A percentile compares a stretch with the other conserved stretches of the same genome.
phyloP scores from a whole-genome alignment of 2,113 vertebrate genomes.

The Symphodus melops region DNA sequence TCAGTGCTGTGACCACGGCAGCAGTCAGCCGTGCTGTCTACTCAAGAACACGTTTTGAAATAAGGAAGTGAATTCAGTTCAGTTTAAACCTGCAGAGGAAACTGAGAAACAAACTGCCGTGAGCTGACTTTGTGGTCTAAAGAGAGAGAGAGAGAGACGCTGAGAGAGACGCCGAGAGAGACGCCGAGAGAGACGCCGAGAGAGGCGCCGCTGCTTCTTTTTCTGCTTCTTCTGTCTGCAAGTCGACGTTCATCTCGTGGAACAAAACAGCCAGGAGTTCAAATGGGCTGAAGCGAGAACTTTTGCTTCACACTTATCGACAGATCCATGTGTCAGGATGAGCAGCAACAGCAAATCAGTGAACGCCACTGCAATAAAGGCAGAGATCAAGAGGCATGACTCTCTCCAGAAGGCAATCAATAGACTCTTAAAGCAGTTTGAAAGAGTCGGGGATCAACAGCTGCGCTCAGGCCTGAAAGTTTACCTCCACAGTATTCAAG shows the following conservation, averaged over 20 bases:
- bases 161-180: too few relatives aligned
- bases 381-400: constrained; percentile 84
- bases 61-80: constrained; percentile 82
- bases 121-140: constrained; percentile 66
- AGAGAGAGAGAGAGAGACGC: constrained; percentile 37
- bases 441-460: constrained; percentile 78
- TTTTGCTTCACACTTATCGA: constrained; percentile 35
- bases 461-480: constrained; percentile 81
- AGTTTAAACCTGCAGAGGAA: constrained; percentile 77
- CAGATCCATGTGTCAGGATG: constrained; percentile 78
- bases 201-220: constrained; percentile 8
- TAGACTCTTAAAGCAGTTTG: constrained; percentile 81
- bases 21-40: constrained; percentile 12
- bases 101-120: constrained; percentile 57
- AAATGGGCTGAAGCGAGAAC: constrained; percentile 73
- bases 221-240: constrained; percentile 12
- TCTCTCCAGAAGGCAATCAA: constrained; percentile 79
- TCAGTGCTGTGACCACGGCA: not conserved
- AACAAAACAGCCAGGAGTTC: constrained; percentile 39
- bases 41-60: constrained; percentile 62
- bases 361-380: constrained; percentile 83
- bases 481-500: constrained; percentile 83
- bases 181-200: too few relatives aligned
- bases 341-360: constrained; percentile 77
- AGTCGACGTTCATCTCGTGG: constrained; percentile 24